phyloP scores from a whole-genome alignment of 2,797 vertebrate species.

The Peromyscus eremicus region DNA sequence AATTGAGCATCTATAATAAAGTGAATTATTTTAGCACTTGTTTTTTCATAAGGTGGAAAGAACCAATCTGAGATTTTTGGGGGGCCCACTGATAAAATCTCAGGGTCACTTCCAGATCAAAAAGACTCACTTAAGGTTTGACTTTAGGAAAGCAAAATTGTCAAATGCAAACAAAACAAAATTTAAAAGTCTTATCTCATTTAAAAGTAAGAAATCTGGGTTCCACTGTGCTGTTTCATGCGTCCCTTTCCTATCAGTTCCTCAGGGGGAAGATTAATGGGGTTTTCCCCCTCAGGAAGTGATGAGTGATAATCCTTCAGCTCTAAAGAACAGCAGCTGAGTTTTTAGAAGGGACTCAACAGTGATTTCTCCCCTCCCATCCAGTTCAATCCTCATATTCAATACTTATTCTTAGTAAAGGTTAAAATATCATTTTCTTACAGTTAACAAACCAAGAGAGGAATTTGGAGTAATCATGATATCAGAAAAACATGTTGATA shows the following conservation, averaged over 20 bases:
- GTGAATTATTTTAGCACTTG: neutral
- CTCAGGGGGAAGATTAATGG: constrained; percentile 64
- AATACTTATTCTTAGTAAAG: neutral
- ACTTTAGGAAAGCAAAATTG: neutral
- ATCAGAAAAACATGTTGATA: neutral
- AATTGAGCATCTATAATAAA: constrained; percentile 10
- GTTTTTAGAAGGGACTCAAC: constrained; percentile 7
- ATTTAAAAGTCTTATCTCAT: neutral
- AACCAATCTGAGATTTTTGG: neutral
- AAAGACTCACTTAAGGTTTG: neutral
- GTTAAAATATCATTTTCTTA: constrained; percentile 55
- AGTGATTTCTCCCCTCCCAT: neutral
- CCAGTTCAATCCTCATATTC: neutral
- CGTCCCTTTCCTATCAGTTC: constrained; percentile 55
- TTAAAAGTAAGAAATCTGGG: neutral
- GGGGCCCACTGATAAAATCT: neutral
- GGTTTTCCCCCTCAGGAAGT: constrained; percentile 30
- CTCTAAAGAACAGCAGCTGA: constrained; percentile 43
- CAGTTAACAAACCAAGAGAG: constrained; percentile 20
- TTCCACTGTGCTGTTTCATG: neutral
- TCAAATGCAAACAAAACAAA: neutral
- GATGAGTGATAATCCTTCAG: neutral
- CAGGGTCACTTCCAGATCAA: neutral
- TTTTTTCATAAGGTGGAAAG: neutral
- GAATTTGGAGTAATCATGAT: neutral